A percentile compares a stretch with the other conserved stretches of the same genome.
phyloP scores from a whole-genome alignment of 2,797 vertebrate genomes.

The Myripristis jacobus region DNA sequence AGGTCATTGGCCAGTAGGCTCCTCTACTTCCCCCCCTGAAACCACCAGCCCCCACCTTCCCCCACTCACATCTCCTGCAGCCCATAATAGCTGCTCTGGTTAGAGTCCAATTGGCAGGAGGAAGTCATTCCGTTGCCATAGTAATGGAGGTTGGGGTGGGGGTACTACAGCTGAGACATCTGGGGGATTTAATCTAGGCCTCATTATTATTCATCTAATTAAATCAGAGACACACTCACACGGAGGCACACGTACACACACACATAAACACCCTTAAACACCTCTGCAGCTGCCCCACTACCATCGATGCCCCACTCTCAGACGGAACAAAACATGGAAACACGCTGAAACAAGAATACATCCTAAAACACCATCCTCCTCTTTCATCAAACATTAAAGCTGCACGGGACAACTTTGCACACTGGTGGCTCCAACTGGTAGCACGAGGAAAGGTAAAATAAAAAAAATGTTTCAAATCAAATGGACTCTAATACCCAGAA shows the following conservation, averaged over 20 bases:
- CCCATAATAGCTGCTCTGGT: slow-evolving; percentile 90
- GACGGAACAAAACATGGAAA: slow-evolving; percentile 57
- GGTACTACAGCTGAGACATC: slow-evolving; percentile 84
- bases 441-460: not conserved
- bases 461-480: too few relatives aligned
- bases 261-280: slow-evolving; percentile 71
- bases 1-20: slow-evolving; percentile 76
- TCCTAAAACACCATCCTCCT: slow-evolving; percentile 24
- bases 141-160: slow-evolving; percentile 57
- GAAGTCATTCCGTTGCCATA: slow-evolving; percentile 83
- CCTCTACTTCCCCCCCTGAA: slow-evolving; percentile 58
- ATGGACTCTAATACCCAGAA: too few relatives aligned
- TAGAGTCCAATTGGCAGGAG: slow-evolving; percentile 86
- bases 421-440: not conserved
- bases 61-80: slow-evolving; percentile 79
- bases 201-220: slow-evolving; percentile 88
- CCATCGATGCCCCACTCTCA: slow-evolving; percentile 62
- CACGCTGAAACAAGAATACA: slow-evolving; percentile 39
- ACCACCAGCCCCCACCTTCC: slow-evolving; percentile 60
- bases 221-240: slow-evolving; percentile 81
- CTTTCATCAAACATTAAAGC: slow-evolving; percentile 9
- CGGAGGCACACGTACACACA: too few relatives aligned
- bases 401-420: slow-evolving; percentile 16
- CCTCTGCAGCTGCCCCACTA: slow-evolving; percentile 75
- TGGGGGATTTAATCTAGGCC: slow-evolving; percentile 88